Conservation (phyloP, 2,797 vertebrate species). For the Alcedo atthis region DNA sequence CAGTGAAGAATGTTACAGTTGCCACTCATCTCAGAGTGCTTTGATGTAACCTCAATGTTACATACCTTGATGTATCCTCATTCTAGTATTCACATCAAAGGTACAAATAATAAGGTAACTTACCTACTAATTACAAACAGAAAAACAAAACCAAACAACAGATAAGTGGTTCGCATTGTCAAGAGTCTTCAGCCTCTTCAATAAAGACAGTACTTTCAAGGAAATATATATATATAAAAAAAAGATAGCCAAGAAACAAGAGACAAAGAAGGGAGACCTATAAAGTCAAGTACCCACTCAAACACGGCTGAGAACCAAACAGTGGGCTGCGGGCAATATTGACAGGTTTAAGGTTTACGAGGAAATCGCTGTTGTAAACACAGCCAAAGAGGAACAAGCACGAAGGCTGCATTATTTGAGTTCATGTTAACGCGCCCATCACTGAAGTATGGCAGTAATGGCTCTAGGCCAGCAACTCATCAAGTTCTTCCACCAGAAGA, state of each 20-base stretch:
- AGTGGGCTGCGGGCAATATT: not conserved
- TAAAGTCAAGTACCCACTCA: not conserved
- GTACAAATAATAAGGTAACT: not conserved
- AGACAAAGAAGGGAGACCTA: not conserved
- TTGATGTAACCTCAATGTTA: not conserved
- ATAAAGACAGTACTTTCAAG: not conserved
- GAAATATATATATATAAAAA: not conserved
- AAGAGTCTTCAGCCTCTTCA: not conserved
- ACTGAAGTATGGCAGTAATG: not conserved
- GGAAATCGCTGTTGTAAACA: not conserved
- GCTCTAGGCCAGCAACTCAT: not conserved
- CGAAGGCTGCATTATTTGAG: not conserved
- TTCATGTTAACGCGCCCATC: not conserved
- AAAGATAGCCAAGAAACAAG: not conserved
- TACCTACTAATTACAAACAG: not conserved
- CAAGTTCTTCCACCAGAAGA: conserved; percentile 28
- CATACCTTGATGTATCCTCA: too few relatives aligned
- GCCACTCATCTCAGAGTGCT: not conserved
- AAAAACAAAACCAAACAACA: rapidly evolving
- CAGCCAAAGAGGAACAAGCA: not conserved
- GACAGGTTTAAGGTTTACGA: not conserved
- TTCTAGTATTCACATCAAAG: too few relatives aligned
- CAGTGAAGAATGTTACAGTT: not conserved
- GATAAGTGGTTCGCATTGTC: not conserved
- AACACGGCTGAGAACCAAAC: not conserved